Evolutionary conservation across 2,113 vertebrate genomes (phyloP), one percentile per base, ranked within the genome.

Genomic region (Casuarius casuarius): DNA sequence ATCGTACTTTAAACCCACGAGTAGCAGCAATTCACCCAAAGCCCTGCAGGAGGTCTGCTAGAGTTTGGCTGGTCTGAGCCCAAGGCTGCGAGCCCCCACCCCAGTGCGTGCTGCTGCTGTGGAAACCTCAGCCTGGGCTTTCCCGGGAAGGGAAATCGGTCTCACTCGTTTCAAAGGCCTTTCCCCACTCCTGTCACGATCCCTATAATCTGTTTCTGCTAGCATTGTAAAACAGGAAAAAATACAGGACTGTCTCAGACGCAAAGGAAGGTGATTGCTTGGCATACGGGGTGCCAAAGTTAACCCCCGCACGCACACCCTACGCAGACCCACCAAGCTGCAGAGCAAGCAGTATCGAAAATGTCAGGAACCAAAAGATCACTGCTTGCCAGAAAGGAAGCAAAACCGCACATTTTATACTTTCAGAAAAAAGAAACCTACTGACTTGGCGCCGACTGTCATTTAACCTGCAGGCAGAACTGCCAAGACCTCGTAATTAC

Each of bases 401-500:
- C 13, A 76, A 87, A 94, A 1, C 2, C 1, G 1, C 6, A 75
- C 0, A 0, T 78, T 35, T 78, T 26, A 7, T 10, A 21, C 28
- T 71, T 81, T 40, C 48, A 63, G 48, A 81, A 48, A 67, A 74
- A 71, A 84, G 35, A 91, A 87, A 80, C 61, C 40, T 9, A 66
- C 51, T 68, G 59, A 6, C 77, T 51, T 51, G 20, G n/a, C 86
- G 91, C 1, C 65, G 92, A 65, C 67, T 89, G 63, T 25, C 48
- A 80, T 81, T 90, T 85, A 94, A 91, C 90, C 89, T 40, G 54
- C 63, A 71, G 84, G 71, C 63, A 95, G 90, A 88, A 62, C 78
- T 90, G 59, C 67, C 78, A 75, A 73, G 66, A 86, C 78, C 66
- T 78, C 78, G 79, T 77, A 90, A 95, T 94, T 87, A 89, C 54